Evolutionary conservation across 2,113 vertebrate genomes (phyloP).

Genomic region (Alectura lathami): DNA sequence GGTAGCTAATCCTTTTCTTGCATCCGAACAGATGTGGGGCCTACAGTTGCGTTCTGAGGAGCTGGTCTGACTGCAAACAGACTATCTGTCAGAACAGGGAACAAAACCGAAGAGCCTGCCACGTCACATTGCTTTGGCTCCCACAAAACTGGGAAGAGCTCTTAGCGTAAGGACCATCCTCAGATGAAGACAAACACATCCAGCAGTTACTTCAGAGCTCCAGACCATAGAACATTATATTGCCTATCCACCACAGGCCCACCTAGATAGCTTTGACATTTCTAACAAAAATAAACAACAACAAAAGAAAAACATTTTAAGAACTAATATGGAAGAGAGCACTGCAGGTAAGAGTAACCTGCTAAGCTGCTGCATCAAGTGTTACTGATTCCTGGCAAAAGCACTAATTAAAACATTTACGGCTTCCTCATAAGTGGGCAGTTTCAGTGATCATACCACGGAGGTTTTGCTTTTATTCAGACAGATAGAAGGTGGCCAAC

Average conservation of each 20-base stretch:
- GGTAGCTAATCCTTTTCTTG: not conserved
- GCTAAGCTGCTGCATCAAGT: not conserved
- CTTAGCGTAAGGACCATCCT: not conserved
- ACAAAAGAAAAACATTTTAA: not conserved
- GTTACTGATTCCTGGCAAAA: not conserved
- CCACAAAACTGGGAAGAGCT: not conserved
- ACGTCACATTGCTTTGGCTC: not conserved
- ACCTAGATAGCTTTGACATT: not conserved
- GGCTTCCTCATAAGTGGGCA: not conserved
- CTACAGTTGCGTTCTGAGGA: not conserved
- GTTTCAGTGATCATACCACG: not conserved
- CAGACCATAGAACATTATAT: not conserved
- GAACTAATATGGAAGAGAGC: not conserved
- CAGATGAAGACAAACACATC: not conserved
- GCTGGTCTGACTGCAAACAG: not conserved
- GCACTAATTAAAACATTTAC: not conserved
- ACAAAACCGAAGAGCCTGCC: not conserved
- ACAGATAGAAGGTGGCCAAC: not conserved
- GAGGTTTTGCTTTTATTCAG: not conserved
- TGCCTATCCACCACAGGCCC: not conserved
- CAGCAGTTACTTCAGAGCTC: not conserved
- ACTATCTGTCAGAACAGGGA: conserved; percentile 1
- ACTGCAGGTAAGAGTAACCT: not conserved
- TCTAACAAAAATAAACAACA: not conserved
- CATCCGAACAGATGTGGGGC: not conserved